phyloP scores from a whole-genome alignment of 2,888 invertebrate genomes.

The Scaeva pyrastri region DNA sequence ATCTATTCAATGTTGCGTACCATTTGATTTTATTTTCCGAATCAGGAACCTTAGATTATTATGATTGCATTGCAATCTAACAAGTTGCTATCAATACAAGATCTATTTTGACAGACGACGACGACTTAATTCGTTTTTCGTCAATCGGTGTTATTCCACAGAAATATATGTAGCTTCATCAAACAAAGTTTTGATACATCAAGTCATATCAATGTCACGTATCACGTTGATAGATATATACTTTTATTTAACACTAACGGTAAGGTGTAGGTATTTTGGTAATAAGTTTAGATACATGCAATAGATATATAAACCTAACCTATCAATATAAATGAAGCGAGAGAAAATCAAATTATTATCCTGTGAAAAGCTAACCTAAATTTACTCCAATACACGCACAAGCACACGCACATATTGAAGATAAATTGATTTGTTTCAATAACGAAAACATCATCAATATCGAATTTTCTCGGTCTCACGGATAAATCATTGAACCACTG shows the following conservation, averaged over 20 bases:
- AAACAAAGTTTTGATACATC: slow-evolving; percentile 6
- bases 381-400: no score
- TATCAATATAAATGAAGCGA: slow-evolving; percentile 2
- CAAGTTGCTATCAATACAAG: not conserved
- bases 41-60: not conserved
- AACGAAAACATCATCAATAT: slow-evolving; percentile 37
- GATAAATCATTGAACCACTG: slow-evolving; percentile 11
- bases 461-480: not conserved
- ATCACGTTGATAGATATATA: not conserved
- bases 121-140: slow-evolving; percentile 1
- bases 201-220: slow-evolving; percentile 7
- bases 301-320: no score
- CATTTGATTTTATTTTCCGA: no score
- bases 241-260: not conserved
- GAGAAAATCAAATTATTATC: no score
- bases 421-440: slow-evolving; percentile 2
- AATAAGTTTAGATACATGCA: no score
- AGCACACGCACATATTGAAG: not conserved
- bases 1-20: no score
- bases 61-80: not conserved
- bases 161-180: slow-evolving; percentile 1
- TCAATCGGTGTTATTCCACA: slow-evolving; percentile 1
- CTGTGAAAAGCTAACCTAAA: not conserved
- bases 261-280: not conserved
- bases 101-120: slow-evolving; percentile 9